Evolutionary conservation across 2,113 vertebrate genomes (phyloP).

Genomic region (Pardalotus punctatus): DNA sequence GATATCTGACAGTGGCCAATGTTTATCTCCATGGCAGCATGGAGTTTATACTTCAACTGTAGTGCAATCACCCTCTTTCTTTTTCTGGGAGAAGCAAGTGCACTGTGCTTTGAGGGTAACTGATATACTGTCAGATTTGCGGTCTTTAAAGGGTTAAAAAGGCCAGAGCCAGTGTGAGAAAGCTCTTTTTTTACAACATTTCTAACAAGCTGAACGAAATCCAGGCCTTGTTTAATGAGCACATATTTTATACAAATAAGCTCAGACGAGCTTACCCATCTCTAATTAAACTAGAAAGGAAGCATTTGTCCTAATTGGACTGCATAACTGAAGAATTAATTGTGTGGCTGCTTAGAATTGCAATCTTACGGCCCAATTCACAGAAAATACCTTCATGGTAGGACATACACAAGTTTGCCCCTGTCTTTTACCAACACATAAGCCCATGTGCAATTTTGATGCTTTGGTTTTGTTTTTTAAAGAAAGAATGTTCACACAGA

Average conservation of each 20-base stretch:
- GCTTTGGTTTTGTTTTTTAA: background rate
- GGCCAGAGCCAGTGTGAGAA: slow-evolving; percentile 62
- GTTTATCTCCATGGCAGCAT: background rate
- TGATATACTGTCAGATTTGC: background rate
- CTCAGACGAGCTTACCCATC: slow-evolving; percentile 71
- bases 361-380: slow-evolving; percentile 68
- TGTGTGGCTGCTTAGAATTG: slow-evolving; percentile 75
- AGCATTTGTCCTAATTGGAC: slow-evolving; percentile 79
- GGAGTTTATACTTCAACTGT: background rate
- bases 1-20: background rate
- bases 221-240: slow-evolving; percentile 78
- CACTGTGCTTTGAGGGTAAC: background rate
- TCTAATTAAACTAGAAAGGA: slow-evolving; percentile 78
- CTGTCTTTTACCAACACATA: background rate
- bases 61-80: background rate
- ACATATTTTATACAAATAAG: slow-evolving; percentile 82
- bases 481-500: slow-evolving; percentile 9
- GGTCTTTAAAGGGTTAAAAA: slow-evolving; percentile 59
- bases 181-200: slow-evolving; percentile 52
- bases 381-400: slow-evolving; percentile 47
- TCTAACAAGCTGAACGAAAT: slow-evolving; percentile 77
- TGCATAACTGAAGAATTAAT: slow-evolving; percentile 77
- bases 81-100: background rate
- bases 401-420: slow-evolving; percentile 52
- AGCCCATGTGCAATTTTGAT: background rate